Conservation (phyloP, 1,140 invertebrate genomes). For the Orchesella cincta region DNA sequence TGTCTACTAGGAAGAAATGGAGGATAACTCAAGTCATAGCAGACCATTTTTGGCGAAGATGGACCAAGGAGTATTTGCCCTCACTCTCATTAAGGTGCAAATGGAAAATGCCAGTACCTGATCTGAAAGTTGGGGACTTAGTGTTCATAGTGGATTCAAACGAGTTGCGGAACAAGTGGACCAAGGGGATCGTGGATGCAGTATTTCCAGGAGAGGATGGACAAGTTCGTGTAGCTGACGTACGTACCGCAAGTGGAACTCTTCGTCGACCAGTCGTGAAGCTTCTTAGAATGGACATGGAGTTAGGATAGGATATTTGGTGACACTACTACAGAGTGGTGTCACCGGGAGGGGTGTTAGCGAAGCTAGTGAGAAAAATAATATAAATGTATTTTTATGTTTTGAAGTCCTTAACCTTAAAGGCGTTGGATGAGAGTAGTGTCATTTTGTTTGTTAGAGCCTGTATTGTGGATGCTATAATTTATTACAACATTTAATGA, state of each 20-base stretch:
- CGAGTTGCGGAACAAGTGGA: constrained; percentile 52
- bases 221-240: constrained; percentile 48
- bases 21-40: constrained; percentile 25
- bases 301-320: too few species aligned
- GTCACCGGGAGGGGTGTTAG: too few species aligned
- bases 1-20: constrained; percentile 23
- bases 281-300: neutral
- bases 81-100: neutral
- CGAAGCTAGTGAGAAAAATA: too few species aligned
- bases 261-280: neutral
- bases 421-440: too few species aligned
- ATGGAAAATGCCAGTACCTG: neutral
- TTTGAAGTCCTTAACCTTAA: too few species aligned
- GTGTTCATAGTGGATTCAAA: constrained; percentile 52
- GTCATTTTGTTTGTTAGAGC: too few species aligned
- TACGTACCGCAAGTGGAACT: neutral
- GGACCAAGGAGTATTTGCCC: constrained; percentile 22
- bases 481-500: too few species aligned
- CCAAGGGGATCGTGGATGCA: constrained; percentile 52
- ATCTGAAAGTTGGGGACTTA: constrained; percentile 30
- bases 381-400: too few species aligned
- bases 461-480: too few species aligned
- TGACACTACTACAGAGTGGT: too few species aligned
- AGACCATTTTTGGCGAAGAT: constrained; percentile 33
- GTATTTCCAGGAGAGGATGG: constrained; percentile 51